Conservation (phyloP, 2,113 vertebrate genomes). For the Eclectus roratus region DNA sequence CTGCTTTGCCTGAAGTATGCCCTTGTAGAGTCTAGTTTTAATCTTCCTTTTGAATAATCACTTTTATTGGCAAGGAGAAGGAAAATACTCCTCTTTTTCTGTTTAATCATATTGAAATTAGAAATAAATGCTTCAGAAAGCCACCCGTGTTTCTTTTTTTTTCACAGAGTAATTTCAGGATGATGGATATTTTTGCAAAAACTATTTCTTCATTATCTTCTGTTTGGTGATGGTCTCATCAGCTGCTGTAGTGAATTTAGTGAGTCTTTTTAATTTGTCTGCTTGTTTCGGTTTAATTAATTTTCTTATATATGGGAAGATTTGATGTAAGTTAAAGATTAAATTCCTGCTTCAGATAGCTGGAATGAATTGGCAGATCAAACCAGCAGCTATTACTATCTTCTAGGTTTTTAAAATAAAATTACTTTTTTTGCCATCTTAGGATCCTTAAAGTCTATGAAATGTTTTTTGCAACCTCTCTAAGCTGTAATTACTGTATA, state of each 20-base stretch:
- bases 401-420: background rate
- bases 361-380: background rate
- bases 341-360: background rate
- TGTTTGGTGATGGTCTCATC: background rate
- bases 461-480: background rate
- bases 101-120: background rate
- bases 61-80: background rate
- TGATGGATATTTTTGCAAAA: background rate
- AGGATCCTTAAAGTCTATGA: background rate
- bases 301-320: background rate
- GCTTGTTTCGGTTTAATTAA: background rate
- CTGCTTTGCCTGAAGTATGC: background rate
- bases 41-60: background rate
- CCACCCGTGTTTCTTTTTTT: background rate
- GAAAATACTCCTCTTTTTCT: background rate
- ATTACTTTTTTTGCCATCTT: background rate
- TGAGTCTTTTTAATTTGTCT: background rate
- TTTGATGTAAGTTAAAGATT: background rate
- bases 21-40: background rate
- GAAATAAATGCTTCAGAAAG: background rate
- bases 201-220: conserved; percentile 5
- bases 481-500: background rate
- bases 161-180: background rate
- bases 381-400: background rate
- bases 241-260: background rate